phyloP scores from a whole-genome alignment of 2,797 vertebrate genomes.

The Perodicticus potto region DNA sequence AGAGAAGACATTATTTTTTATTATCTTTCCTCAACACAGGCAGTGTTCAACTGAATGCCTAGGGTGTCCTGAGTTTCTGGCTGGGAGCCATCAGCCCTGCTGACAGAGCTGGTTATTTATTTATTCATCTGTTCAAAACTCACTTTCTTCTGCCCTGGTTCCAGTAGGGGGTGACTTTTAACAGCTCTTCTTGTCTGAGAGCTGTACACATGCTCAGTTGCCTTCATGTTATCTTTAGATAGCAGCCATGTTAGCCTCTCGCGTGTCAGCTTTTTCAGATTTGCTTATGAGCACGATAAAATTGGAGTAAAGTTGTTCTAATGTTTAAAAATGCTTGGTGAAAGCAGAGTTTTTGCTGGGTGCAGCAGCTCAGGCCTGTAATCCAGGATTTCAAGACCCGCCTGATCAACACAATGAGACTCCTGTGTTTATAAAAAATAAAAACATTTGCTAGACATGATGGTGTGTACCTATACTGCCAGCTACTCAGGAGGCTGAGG shows the following conservation, averaged over 20 bases:
- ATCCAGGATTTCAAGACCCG: background rate
- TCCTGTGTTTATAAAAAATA: background rate
- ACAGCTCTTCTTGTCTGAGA: background rate
- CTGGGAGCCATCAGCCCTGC: background rate
- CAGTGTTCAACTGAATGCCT: background rate
- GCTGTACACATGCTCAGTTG: background rate
- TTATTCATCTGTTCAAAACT: background rate
- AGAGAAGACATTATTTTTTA: background rate
- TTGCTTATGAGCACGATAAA: background rate
- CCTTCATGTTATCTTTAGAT: background rate
- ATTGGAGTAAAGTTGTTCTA: background rate
- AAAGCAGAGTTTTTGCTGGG: background rate
- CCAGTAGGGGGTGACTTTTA: background rate
- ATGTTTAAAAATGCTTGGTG: background rate
- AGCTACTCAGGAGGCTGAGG: background rate
- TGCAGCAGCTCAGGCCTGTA: background rate
- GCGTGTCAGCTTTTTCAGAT: background rate
- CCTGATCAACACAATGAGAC: background rate
- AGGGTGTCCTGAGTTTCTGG: background rate
- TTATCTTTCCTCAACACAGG: background rate
- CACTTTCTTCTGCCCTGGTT: too few relatives aligned
- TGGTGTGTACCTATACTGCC: background rate
- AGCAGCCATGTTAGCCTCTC: background rate
- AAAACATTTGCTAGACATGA: background rate
- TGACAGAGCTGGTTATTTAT: background rate